phyloP scores from a whole-genome alignment of 2,888 invertebrate genomes.

The Chaetoderma sp. region DNA sequence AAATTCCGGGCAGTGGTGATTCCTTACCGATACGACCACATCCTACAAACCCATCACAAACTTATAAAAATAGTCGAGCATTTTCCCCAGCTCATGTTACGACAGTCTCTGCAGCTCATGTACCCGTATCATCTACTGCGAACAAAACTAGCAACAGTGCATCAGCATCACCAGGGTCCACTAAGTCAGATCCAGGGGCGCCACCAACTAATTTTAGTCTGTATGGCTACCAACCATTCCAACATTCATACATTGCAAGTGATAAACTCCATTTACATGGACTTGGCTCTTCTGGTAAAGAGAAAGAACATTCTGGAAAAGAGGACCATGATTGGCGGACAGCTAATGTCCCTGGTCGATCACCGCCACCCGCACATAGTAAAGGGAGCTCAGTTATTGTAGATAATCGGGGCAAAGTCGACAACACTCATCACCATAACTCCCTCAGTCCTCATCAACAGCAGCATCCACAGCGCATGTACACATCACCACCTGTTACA shows the following conservation, averaged over 20 bases:
- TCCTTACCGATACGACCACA: too few species aligned
- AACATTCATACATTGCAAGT: constrained; percentile 64
- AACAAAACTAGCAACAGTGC: too few species aligned
- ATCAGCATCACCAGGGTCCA: constrained; percentile 7
- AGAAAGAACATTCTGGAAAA: constrained; percentile 37
- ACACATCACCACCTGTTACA: constrained; percentile 46
- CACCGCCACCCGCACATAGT: constrained; percentile 19
- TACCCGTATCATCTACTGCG: too few species aligned
- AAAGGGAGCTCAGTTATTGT: neutral
- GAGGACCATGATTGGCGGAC: constrained; percentile 42
- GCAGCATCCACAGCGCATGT: constrained; percentile 41
- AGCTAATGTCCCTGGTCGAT: constrained; percentile 8
- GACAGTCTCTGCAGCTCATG: too few species aligned
- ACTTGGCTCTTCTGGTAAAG: constrained; percentile 42
- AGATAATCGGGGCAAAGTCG: neutral
- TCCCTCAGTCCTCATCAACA: neutral
- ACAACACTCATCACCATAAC: too few species aligned
- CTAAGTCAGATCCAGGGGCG: constrained; percentile 47
- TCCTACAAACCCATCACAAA: too few species aligned
- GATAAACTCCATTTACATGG: constrained; percentile 64
- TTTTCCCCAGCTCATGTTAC: too few species aligned
- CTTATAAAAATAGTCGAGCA: too few species aligned
- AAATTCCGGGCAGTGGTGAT: too few species aligned
- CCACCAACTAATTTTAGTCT: constrained; percentile 68
- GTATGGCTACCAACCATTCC: constrained; percentile 68